Evolutionary conservation across 2,797 vertebrate genomes (phyloP), one percentile per base, ranked within the genome.

Genomic region (Scomberomorus guttatus): DNA sequence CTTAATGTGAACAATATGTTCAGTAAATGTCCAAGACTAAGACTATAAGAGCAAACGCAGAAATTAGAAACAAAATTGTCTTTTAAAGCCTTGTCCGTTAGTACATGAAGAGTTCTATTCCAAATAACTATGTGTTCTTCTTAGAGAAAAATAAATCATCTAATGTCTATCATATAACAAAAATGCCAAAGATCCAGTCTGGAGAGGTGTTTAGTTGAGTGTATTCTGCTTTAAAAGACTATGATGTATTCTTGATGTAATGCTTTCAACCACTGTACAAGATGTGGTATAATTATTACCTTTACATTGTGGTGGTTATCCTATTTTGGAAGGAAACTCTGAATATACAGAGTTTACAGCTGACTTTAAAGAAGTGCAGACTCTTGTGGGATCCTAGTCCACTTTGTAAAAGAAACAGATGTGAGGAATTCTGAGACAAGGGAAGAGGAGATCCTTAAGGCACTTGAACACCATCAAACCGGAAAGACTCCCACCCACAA

Each of bases 1-100:
- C 73, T 73, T 89, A 89, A 92, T 88, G 79, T 79, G 91, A 94
- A 94, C 93, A 95, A 94, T 93, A 92, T 93, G 93, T 89, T 94
- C 94, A 89, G 87, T 94, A 94, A 91, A 92, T 82, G 89, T 92
- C 90, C 79, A 64, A 83, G 86, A 87, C 88, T 76, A 89, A 37
- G 86, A 79, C 74, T 37, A 72, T 63, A 73, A 82, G 77, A 90
- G 67, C 75, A 86, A 85, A 89, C 66, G 75, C 50, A 78, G 71
- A 82, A 80, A 71, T 27, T 8, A 87, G 81, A 87, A 11, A 89
- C 24, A 77, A 67, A 66, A 58, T 52, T 59, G 52, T 69, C 34
- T 73, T 90, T 86, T 79, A 75, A 88, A 90, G 82, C 78, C 64
- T 83, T 4, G 39, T 88, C 67, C 37, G 29, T 70, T 72, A 72